phyloP scores from a whole-genome alignment of 2,797 vertebrate species.

The Diplodus puntazzo region DNA sequence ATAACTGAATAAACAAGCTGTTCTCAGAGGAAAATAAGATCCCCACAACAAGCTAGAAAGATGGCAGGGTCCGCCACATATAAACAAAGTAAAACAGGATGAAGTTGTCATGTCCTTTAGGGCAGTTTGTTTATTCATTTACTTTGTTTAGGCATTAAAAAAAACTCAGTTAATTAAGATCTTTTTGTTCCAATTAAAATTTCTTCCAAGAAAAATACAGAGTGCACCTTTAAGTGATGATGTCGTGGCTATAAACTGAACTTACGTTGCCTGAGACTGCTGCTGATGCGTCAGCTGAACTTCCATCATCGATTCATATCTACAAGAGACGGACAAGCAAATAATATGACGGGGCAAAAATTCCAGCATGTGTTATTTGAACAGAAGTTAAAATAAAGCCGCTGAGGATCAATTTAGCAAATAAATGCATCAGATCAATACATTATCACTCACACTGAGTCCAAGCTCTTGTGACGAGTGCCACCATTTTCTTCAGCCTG shows the following conservation, averaged over 20 bases:
- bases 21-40: too few relatives aligned
- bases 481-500: not conserved
- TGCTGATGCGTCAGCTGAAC: not conserved
- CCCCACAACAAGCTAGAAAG: too few relatives aligned
- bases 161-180: too few relatives aligned
- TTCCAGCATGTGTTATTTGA: not conserved
- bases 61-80: too few relatives aligned
- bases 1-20: too few relatives aligned
- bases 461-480: slow-evolving; percentile 2
- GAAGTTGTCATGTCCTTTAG: too few relatives aligned
- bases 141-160: too few relatives aligned
- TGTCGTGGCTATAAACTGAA: not conserved
- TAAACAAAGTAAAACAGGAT: too few relatives aligned
- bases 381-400: not conserved
- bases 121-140: too few relatives aligned
- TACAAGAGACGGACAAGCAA: slow-evolving; percentile 22
- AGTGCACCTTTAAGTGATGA: too few relatives aligned
- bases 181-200: too few relatives aligned
- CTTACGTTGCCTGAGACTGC: slow-evolving; percentile 46
- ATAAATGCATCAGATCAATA: not conserved
- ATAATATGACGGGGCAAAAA: not conserved
- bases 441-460: slow-evolving; percentile 71
- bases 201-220: too few relatives aligned
- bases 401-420: not conserved
- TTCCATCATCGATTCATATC: slow-evolving; percentile 55